A percentile compares a stretch with the other conserved stretches of the same genome.
Conservation (phyloP, 2,797 vertebrate genomes). For the Parambassis ranga region DNA sequence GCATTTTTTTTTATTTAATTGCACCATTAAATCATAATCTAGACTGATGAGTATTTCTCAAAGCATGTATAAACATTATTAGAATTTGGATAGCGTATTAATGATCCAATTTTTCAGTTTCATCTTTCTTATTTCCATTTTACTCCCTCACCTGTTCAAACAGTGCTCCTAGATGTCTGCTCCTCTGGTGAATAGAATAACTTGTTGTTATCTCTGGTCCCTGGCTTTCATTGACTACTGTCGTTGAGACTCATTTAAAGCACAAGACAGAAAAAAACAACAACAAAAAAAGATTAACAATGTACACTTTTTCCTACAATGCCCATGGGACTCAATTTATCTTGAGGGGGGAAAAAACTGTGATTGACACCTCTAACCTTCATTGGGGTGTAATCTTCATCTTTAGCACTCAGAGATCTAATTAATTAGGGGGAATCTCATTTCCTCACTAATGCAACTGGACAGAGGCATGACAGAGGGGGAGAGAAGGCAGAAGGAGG, state of each 20-base stretch:
- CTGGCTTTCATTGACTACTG: conserved; percentile 47
- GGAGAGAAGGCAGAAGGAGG: conserved; percentile 31
- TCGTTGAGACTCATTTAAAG: conserved; percentile 78
- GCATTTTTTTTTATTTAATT: too few relatives aligned
- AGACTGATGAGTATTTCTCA: background rate
- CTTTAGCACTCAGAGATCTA: conserved; percentile 82
- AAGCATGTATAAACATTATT: background rate
- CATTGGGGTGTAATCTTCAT: conserved; percentile 82
- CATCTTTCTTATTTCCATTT: conserved; percentile 13
- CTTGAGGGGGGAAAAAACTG: conserved; percentile 63
- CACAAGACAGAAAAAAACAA: conserved; percentile 16
- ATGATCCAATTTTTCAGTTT: conserved; percentile 24
- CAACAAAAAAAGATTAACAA: conserved; percentile 74
- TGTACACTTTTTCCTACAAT: conserved; percentile 67
- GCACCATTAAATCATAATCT: background rate
- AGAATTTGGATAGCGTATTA: background rate
- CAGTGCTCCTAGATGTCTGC: conserved; percentile 2
- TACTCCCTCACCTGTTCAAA: conserved; percentile 8
- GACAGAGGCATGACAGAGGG: conserved; percentile 78
- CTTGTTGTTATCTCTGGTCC: conserved; percentile 37
- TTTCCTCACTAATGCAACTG: conserved; percentile 84
- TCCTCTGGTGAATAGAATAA: conserved; percentile 26
- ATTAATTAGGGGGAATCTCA: conserved; percentile 87
- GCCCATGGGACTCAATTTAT: conserved; percentile 77
- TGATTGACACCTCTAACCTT: conserved; percentile 83